A percentile compares a stretch with the other conserved stretches of the same genome.
phyloP scores from a whole-genome alignment of 2,113 vertebrate genomes.

The Mola mola region DNA sequence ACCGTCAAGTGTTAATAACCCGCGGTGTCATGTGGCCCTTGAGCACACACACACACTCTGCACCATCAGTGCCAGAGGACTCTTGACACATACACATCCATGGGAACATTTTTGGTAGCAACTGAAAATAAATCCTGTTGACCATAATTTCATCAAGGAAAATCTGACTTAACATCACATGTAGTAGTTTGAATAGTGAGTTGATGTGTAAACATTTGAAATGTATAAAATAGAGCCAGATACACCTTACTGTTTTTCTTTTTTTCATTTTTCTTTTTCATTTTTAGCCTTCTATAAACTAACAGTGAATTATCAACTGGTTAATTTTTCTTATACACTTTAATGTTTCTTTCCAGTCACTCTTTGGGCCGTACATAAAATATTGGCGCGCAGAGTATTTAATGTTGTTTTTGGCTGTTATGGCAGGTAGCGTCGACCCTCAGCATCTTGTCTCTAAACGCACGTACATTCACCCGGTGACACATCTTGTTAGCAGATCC shows the following conservation, averaged over 20 bases:
- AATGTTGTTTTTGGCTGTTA: no score
- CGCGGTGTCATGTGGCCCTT: slow-evolving; percentile 62
- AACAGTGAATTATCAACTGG: no score
- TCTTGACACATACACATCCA: slow-evolving; percentile 45
- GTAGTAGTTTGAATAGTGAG: neutral
- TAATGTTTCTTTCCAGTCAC: no score
- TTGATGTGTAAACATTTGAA: neutral
- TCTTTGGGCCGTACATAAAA: no score
- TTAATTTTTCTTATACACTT: no score
- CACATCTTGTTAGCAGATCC: no score
- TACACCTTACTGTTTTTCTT: neutral
- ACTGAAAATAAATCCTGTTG: slow-evolving; percentile 3
- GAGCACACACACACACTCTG: slow-evolving; percentile 36
- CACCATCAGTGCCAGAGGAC: slow-evolving; percentile 31
- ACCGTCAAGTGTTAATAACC: slow-evolving; percentile 80
- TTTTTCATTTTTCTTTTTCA: no score
- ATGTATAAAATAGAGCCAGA: neutral
- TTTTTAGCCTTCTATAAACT: no score
- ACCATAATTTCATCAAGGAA: slow-evolving; percentile 11
- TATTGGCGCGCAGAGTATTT: no score
- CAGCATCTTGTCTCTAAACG: no score
- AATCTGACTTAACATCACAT: neutral
- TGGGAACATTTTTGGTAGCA: slow-evolving; percentile 21
- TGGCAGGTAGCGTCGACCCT: no score
- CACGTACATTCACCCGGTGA: no score